A percentile compares a stretch with the other conserved stretches of the same genome.
Conservation (phyloP, 2,888 invertebrate species). For the Sisyra terminalis region DNA sequence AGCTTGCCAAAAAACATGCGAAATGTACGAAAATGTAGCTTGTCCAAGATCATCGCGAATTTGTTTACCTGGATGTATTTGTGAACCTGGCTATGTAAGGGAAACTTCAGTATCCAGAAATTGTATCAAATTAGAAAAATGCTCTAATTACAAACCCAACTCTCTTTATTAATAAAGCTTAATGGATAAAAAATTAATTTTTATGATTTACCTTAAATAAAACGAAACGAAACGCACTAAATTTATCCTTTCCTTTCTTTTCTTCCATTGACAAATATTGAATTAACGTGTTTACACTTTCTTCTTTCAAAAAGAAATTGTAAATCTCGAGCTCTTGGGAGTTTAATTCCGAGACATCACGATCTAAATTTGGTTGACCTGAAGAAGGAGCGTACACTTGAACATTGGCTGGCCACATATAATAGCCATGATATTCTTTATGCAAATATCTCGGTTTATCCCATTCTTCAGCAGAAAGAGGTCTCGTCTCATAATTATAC, state of each 20-base stretch:
- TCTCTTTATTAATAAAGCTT: not conserved
- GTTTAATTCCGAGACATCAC: slow-evolving; percentile 34
- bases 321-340: slow-evolving; percentile 47
- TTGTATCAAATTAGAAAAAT: slow-evolving; percentile 4
- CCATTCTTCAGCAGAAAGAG: slow-evolving; percentile 54
- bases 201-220: slow-evolving; percentile 48
- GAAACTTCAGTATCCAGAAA: not conserved
- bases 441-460: slow-evolving; percentile 53
- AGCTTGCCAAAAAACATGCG: slow-evolving; percentile 5
- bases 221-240: slow-evolving; percentile 46
- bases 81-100: not conserved
- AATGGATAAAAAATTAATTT: not conserved
- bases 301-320: slow-evolving; percentile 46
- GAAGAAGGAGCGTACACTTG: slow-evolving; percentile 46
- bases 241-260: slow-evolving; percentile 71
- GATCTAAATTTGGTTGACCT: slow-evolving; percentile 44
- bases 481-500: slow-evolving; percentile 41
- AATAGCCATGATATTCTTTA: slow-evolving; percentile 39
- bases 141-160: not conserved
- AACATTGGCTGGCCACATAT: slow-evolving; percentile 34
- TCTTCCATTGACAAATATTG: slow-evolving; percentile 65
- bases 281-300: slow-evolving; percentile 52
- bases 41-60: not conserved
- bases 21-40: not conserved
- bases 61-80: slow-evolving; percentile 4